These are phyloP conservation scores for Epicauta chinensis DNA, from an alignment of 1,140 invertebrate species.

Conservation along the genomic window DNA sequence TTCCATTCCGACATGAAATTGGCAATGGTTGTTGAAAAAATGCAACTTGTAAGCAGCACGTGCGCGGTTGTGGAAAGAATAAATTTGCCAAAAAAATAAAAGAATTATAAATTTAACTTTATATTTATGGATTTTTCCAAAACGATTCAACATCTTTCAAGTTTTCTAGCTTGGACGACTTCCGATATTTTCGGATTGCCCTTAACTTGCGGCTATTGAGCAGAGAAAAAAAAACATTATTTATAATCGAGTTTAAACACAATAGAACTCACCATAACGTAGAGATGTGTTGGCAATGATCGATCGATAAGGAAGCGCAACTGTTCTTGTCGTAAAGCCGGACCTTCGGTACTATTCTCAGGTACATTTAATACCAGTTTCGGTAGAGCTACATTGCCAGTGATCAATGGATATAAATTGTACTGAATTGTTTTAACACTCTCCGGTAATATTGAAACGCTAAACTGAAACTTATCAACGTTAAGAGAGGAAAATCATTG, in stretches of 20 bases:
- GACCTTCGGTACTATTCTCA: constrained; percentile 43
- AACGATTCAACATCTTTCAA: too few relatives aligned
- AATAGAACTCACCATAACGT: constrained; percentile 48
- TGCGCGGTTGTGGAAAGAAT: background rate
- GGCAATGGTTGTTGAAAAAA: too few relatives aligned
- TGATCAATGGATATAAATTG: constrained; percentile 66
- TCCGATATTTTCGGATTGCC: constrained; percentile 22
- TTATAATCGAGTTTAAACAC: background rate
- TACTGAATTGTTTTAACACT: constrained; percentile 56
- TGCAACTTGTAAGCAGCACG: too few relatives aligned
- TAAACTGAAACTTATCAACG: constrained; percentile 47
- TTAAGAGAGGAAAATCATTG: background rate
- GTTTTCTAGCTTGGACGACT: constrained; percentile 6
- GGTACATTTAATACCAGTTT: constrained; percentile 54
- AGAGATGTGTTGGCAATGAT: constrained; percentile 52
- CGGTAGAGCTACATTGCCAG: constrained; percentile 63
- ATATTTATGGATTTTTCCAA: too few relatives aligned
- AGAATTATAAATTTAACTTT: constrained; percentile 1
- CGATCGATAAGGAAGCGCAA: constrained; percentile 43
- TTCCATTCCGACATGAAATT: too few relatives aligned
- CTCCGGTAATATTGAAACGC: constrained; percentile 58
- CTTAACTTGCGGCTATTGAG: constrained; percentile 36
- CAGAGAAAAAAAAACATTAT: constrained; percentile 16
- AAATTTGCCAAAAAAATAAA: constrained; percentile 3
- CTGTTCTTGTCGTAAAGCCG: constrained; percentile 45